Conservation (phyloP, 2,113 vertebrate species). For the Ia io region DNA sequence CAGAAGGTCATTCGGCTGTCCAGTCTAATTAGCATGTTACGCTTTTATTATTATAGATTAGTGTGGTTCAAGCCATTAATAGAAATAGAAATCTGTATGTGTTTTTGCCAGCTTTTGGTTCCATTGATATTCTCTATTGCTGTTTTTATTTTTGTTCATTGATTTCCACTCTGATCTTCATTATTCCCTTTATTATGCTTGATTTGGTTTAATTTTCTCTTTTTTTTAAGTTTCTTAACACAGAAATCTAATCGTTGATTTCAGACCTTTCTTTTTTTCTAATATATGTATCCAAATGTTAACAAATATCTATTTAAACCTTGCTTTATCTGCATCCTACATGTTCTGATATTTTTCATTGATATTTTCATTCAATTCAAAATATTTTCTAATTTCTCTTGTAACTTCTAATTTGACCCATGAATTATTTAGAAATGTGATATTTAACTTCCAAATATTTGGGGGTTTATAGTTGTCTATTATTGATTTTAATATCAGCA, state of each 20-base stretch:
- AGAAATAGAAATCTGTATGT: not conserved
- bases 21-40: too few species aligned
- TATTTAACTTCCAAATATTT: not conserved
- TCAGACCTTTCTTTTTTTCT: not conserved
- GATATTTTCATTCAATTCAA: not conserved
- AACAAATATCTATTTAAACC: not conserved
- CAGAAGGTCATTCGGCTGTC: too few species aligned
- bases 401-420: not conserved
- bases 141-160: not conserved
- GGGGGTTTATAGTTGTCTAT: not conserved
- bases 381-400: not conserved
- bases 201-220: not conserved
- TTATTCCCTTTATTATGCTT: not conserved
- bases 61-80: not conserved
- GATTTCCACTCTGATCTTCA: not conserved
- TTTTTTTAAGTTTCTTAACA: not conserved
- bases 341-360: not conserved
- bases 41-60: not conserved
- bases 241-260: not conserved
- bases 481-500: not conserved
- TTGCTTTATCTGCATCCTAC: not conserved
- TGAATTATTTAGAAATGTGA: not conserved
- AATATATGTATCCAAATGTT: not conserved
- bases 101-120: not conserved
- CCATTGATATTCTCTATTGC: not conserved